Evolutionary conservation across 1,140 invertebrate species (phyloP).

Genomic region (Formica selysi): DNA sequence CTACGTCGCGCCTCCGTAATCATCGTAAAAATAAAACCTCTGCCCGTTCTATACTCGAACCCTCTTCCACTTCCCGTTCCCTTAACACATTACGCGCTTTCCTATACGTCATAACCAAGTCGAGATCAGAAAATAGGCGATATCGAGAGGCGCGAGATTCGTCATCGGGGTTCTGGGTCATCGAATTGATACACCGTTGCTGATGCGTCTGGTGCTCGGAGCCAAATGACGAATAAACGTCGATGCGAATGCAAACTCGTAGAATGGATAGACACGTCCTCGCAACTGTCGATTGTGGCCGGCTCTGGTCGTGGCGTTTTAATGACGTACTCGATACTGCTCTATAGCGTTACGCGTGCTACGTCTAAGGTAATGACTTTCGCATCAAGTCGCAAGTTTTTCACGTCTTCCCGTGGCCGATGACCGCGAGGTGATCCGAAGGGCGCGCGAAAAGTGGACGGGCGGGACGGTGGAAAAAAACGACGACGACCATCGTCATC

Average conservation of each 20-base stretch:
- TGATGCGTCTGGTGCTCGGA: neutral
- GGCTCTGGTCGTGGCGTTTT: neutral
- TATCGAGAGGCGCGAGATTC: neutral
- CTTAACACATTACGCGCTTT: neutral
- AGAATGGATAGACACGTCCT: neutral
- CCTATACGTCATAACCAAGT: neutral
- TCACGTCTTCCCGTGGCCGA: neutral
- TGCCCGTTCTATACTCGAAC: neutral
- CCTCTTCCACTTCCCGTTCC: neutral
- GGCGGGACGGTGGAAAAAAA: neutral
- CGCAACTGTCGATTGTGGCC: neutral
- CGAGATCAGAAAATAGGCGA: neutral
- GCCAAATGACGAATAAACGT: conserved; percentile 13
- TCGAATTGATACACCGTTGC: neutral
- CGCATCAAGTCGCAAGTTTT: conserved; percentile 4
- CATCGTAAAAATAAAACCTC: conserved; percentile 40
- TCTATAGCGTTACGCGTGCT: neutral
- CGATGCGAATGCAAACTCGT: neutral
- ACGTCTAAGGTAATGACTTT: neutral
- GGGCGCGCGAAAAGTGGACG: neutral
- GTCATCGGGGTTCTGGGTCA: neutral
- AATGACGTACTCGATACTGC: neutral
- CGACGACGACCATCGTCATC: neutral
- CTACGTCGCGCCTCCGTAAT: conserved; percentile 32
- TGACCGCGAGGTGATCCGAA: neutral